Conservation (phyloP, 2,113 vertebrate species). For the Okapia johnstoni region DNA sequence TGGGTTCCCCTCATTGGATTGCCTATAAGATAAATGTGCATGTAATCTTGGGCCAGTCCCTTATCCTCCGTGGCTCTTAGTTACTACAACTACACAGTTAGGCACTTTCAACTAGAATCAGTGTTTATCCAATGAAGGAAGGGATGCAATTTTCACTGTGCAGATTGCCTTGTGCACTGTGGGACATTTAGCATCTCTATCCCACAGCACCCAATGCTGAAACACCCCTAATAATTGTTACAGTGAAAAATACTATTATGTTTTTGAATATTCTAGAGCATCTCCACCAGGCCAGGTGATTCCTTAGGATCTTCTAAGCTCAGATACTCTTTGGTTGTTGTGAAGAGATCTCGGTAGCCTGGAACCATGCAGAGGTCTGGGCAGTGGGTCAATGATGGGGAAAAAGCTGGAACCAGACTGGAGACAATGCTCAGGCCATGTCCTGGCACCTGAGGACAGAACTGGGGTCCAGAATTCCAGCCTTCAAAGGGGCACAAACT, state of each 20-base stretch:
- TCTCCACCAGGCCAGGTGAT: background rate
- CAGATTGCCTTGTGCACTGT: background rate
- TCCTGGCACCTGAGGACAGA: background rate
- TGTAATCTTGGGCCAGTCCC: background rate
- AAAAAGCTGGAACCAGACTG: background rate
- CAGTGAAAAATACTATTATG: background rate
- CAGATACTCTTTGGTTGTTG: background rate
- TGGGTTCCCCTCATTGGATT: background rate
- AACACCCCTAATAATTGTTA: background rate
- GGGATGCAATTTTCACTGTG: background rate
- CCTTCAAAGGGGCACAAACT: background rate
- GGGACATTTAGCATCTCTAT: background rate
- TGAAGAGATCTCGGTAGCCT: background rate
- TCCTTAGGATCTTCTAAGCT: background rate
- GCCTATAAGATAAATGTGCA: background rate
- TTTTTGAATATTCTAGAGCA: background rate
- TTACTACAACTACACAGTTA: background rate
- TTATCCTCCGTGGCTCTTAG: background rate
- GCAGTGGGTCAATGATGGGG: background rate
- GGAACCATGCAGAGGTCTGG: background rate
- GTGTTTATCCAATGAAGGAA: background rate
- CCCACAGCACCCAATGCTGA: background rate
- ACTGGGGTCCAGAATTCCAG: background rate
- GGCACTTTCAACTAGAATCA: background rate
- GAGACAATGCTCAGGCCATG: background rate